These are phyloP conservation scores for Podargus strigoides DNA, from an alignment of 2,797 vertebrate species.

Conservation along the genomic window DNA sequence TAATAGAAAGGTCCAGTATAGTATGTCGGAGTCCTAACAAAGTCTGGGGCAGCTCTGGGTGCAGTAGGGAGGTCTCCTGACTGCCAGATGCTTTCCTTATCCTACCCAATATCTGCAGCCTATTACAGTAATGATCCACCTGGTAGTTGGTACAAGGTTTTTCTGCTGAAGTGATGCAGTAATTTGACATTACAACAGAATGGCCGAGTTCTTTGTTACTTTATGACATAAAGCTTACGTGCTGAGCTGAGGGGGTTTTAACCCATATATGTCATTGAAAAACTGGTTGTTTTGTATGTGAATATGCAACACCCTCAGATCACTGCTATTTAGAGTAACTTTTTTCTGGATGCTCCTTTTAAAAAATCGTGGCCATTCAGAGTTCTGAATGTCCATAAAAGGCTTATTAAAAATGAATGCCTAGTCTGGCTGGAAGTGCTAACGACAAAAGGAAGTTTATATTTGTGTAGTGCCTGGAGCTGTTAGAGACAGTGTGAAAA, in stretches of 20 bases:
- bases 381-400: background rate
- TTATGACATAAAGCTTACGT: background rate
- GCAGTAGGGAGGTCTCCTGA: background rate
- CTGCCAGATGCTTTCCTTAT: background rate
- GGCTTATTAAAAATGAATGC: background rate
- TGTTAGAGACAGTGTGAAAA: background rate
- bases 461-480: background rate
- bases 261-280: rapidly evolving
- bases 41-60: background rate
- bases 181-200: background rate
- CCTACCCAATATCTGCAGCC: background rate
- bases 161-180: background rate
- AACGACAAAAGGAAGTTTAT: background rate
- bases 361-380: background rate
- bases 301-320: background rate
- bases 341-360: background rate
- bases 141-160: background rate
- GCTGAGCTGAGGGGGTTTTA: background rate
- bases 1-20: background rate
- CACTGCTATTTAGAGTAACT: background rate
- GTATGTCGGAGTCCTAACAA: background rate
- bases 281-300: background rate
- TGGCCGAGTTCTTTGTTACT: background rate
- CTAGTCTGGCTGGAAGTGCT: background rate
- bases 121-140: background rate